Evolutionary conservation across 2,888 invertebrate species (phyloP).

Genomic region (Nomada lathburiana): DNA sequence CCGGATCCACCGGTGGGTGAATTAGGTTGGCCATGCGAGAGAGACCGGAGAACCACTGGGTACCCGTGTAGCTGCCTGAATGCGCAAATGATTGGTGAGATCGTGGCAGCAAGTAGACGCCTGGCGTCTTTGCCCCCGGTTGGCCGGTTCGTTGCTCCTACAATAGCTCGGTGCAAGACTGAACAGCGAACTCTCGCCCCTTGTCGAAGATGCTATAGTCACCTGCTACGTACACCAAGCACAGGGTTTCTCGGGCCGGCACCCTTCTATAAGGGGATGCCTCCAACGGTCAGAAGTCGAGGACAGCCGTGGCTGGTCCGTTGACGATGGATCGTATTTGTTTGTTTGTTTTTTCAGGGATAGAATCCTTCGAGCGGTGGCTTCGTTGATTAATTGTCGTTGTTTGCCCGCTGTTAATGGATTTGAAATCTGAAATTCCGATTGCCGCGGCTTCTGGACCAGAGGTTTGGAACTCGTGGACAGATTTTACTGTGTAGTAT

Average conservation of each 20-base stretch:
- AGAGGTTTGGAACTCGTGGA: too few relatives aligned
- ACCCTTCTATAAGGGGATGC: slow-evolving; percentile 29
- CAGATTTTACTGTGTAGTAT: too few relatives aligned
- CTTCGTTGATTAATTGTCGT: too few relatives aligned
- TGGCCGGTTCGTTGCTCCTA: slow-evolving; percentile 72
- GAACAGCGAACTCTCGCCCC: slow-evolving; percentile 58
- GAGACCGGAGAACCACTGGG: slow-evolving; percentile 67
- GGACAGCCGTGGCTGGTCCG: not conserved
- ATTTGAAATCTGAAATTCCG: too few relatives aligned
- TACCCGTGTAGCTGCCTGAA: slow-evolving; percentile 66
- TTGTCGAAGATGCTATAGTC: slow-evolving; percentile 46
- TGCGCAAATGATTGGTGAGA: slow-evolving; percentile 73
- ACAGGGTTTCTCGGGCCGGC: slow-evolving; percentile 20
- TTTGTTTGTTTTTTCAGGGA: too few relatives aligned
- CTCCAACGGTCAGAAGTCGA: not conserved
- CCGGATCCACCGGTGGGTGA: slow-evolving; percentile 62
- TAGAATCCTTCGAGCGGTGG: too few relatives aligned
- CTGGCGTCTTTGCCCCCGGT: slow-evolving; percentile 68
- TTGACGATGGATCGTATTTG: not conserved
- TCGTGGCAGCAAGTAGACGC: slow-evolving; percentile 70
- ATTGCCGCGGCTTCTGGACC: too few relatives aligned
- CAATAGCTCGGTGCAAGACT: slow-evolving; percentile 63
- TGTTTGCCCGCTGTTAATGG: too few relatives aligned
- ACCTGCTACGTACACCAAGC: slow-evolving; percentile 52
- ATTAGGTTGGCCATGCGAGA: slow-evolving; percentile 71